phyloP scores from a whole-genome alignment of 2,113 vertebrate genomes.

The Notiomystis cincta region DNA sequence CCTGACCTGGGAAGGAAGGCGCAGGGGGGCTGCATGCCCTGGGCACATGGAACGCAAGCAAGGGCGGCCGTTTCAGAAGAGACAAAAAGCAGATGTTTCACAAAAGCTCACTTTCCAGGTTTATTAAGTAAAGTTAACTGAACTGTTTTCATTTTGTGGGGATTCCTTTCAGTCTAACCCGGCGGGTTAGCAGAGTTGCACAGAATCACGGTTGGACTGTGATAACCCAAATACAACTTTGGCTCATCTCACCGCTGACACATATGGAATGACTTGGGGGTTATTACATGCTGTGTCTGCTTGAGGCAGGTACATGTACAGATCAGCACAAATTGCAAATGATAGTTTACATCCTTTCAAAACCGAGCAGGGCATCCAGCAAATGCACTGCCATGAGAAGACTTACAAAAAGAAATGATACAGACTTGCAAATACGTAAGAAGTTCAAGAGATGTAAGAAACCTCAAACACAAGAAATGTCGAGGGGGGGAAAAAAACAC shows the following conservation, averaged over 20 bases:
- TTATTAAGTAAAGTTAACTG: conserved; percentile 72
- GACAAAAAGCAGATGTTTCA: conserved; percentile 63
- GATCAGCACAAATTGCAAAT: conserved; percentile 67
- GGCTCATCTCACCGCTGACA: conserved; percentile 68
- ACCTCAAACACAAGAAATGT: conserved; percentile 66
- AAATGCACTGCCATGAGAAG: conserved; percentile 64
- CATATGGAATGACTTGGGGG: conserved; percentile 64
- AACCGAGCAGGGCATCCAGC: conserved; percentile 54
- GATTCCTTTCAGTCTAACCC: conserved; percentile 45
- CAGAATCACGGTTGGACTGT: conserved; percentile 64
- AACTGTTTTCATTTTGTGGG: conserved; percentile 57
- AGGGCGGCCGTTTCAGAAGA: neutral
- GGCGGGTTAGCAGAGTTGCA: conserved; percentile 13
- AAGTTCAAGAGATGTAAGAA: conserved; percentile 65
- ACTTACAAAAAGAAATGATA: conserved; percentile 62
- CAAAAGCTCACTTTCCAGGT: conserved; percentile 68
- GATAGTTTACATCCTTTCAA: conserved; percentile 66
- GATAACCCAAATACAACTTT: conserved; percentile 70
- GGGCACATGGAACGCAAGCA: accelerated
- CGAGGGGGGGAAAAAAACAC: conserved; percentile 4
- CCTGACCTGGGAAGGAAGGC: accelerated
- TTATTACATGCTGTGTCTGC: conserved; percentile 70
- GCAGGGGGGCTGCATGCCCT: accelerated
- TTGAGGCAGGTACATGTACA: conserved; percentile 68
- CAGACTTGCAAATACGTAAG: conserved; percentile 63